phyloP scores from a whole-genome alignment of 2,888 invertebrate genomes.

The Drosophila buzzatii region DNA sequence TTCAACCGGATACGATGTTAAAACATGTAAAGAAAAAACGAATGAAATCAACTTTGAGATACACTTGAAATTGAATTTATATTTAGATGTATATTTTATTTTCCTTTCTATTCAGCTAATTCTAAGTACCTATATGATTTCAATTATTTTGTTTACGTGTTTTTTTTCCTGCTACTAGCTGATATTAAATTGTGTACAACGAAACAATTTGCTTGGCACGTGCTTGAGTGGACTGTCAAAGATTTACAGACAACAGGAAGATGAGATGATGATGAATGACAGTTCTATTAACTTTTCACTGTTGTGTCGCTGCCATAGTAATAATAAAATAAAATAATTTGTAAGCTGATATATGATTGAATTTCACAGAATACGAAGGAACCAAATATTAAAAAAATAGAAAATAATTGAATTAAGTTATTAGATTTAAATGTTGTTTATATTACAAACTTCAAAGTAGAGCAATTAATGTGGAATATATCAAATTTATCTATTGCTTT shows the following conservation, averaged over 20 bases:
- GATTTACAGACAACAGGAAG: conserved; percentile 3
- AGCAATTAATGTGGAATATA: background rate
- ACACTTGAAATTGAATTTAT: conserved; percentile 7
- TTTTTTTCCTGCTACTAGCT: background rate
- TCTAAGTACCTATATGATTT: background rate
- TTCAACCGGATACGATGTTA: background rate
- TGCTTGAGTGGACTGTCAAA: conserved; percentile 23
- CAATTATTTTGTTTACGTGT: background rate
- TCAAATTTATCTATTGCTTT: background rate
- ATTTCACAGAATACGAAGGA: background rate
- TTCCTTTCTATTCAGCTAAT: background rate
- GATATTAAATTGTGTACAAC: conserved; percentile 5
- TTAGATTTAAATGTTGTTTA: too few species aligned
- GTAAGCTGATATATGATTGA: background rate
- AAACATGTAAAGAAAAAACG: background rate
- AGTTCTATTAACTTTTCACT: conserved; percentile 15
- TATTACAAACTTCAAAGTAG: too few species aligned
- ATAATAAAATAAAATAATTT: background rate
- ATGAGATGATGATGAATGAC: conserved; percentile 20
- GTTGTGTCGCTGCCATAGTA: background rate
- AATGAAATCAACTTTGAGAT: background rate
- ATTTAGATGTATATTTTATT: background rate
- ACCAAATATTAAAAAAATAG: background rate
- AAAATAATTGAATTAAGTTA: background rate
- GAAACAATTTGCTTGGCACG: conserved; percentile 19